These are phyloP conservation scores for Drosophila miranda DNA, from an alignment of 1,140 invertebrate genomes.

Conservation along the genomic window DNA sequence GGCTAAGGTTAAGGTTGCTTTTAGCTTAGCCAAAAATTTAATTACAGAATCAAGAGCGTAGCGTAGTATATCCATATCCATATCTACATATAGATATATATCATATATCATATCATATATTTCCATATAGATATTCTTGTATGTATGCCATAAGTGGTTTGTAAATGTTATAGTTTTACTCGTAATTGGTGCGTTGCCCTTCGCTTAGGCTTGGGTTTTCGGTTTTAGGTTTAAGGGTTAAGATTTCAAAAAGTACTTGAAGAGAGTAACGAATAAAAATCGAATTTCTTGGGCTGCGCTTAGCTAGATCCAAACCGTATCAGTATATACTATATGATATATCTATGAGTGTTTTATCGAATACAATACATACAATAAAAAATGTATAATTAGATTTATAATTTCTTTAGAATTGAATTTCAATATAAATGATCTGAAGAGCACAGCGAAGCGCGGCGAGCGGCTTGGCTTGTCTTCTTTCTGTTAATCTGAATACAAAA, in stretches of 20 bases:
- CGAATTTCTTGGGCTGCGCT: conserved; percentile 25
- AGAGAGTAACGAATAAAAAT: conserved; percentile 61
- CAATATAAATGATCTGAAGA: conserved; percentile 51
- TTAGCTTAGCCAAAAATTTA: conserved; percentile 59
- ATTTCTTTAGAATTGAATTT: conserved; percentile 53
- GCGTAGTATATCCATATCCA: conserved; percentile 31
- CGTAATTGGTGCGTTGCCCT: conserved; percentile 55
- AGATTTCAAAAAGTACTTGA: conserved; percentile 46
- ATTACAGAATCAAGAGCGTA: conserved; percentile 45
- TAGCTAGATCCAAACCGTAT: conserved; percentile 15
- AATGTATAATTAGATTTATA: conserved; percentile 59
- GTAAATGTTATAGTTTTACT: conserved; percentile 13
- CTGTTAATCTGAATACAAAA: conserved; percentile 73
- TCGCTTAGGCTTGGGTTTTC: neutral
- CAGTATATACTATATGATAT: conserved; percentile 10
- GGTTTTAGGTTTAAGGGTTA: conserved; percentile 24
- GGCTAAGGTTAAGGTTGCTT: conserved; percentile 46
- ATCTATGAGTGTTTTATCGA: conserved; percentile 37
- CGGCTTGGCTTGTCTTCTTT: conserved; percentile 43
- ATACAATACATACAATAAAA: conserved; percentile 60
- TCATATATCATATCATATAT: too few species aligned
- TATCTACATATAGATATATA: too few species aligned
- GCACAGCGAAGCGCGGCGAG: conserved; percentile 31
- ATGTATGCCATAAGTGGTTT: conserved; percentile 3
- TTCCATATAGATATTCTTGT: conserved; percentile 18